Base-by-base conservation (phyloP, 2,797 vertebrate genomes). In the Cyprinella venusta region DNA sequence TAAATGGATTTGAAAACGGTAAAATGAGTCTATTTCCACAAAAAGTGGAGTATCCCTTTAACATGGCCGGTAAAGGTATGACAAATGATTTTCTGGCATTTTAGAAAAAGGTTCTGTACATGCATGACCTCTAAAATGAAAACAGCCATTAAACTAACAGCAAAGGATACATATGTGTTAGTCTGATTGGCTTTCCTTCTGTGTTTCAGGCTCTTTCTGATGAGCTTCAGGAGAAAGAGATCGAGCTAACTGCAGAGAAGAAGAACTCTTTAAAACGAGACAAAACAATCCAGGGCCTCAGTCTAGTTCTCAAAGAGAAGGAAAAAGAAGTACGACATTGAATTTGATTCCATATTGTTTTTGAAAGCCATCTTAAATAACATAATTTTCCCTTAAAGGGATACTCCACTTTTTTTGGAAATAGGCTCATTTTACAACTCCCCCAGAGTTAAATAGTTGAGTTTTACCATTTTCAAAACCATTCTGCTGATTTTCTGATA, bases 241-340 rank as follows among this genome's bases (percentile, higher is more conserved):
- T 91, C 75, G 95, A 97, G 88, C 93, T 99, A 82, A 91, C 90
- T 87, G 90, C 91, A 16, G 97, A 98, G 88, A 98, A 94, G 94
- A 97, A 96, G 92, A 99, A 99, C 87, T 91, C 95, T 86, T 87
- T 98, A 88, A 99, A 99, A 91, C 93, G 97, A 90, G 97, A 99
- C 92, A 99, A 98, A 95, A 97, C 97, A 38, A 99, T 99, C 90
- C 98, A 99, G 90, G 98, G 98, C 5, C 95, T 99, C 79, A 96
- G 94, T 67, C 90, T 96, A 74, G 95, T 97, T 54, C 93, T 99
- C 78, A 96, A 94, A 91, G 95, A 96, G 82, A 99, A 98, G 89
- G 97, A 98, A 75, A 98, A 95, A 88, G 97, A 99, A 96, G 98
- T 97, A 87, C 78, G 88, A 21, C 45, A 59, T 42, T n/a, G 1